phyloP scores from a whole-genome alignment of 2,888 invertebrate species.

The Allygus modestus region DNA sequence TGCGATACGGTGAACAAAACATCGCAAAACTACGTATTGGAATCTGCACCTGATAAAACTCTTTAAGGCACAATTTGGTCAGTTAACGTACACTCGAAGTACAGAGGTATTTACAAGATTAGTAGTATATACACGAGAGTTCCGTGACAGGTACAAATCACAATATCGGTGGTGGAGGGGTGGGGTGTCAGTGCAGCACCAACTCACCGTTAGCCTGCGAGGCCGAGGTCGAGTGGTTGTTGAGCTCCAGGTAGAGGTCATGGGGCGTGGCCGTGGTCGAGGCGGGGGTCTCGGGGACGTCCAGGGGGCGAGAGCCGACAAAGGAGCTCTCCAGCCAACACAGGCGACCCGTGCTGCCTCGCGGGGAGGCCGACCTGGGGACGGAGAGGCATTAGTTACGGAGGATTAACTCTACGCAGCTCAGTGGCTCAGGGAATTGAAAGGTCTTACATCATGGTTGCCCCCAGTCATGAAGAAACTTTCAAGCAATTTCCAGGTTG shows the following conservation, averaged over 20 bases:
- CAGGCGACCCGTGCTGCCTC: slow-evolving; percentile 83
- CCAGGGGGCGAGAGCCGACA: slow-evolving; percentile 89
- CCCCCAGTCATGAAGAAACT: too few relatives aligned
- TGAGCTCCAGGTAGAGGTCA: slow-evolving; percentile 70
- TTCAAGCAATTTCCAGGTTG: too few relatives aligned
- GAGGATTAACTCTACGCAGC: too few relatives aligned
- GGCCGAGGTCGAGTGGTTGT: slow-evolving; percentile 64
- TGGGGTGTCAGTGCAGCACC: slow-evolving; percentile 57
- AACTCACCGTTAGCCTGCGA: slow-evolving; percentile 69
- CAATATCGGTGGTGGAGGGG: slow-evolving; percentile 43
- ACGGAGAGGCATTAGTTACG: background rate
- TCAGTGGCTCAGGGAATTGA: too few relatives aligned
- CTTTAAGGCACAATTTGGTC: slow-evolving; percentile 54
- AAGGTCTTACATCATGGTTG: too few relatives aligned
- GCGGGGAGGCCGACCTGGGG: slow-evolving; percentile 73
- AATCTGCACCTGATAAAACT: slow-evolving; percentile 57
- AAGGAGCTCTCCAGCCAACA: slow-evolving; percentile 97
- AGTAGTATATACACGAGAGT: background rate
- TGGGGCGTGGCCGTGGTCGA: slow-evolving; percentile 63
- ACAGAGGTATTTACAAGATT: slow-evolving; percentile 20
- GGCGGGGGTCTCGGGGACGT: slow-evolving; percentile 88
- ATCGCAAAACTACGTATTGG: slow-evolving; percentile 35
- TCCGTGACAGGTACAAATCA: slow-evolving; percentile 60
- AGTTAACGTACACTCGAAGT: slow-evolving; percentile 8
- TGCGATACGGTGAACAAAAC: background rate